Evolutionary conservation across 2,113 vertebrate genomes (phyloP).

Genomic region (Passerina amoena): DNA sequence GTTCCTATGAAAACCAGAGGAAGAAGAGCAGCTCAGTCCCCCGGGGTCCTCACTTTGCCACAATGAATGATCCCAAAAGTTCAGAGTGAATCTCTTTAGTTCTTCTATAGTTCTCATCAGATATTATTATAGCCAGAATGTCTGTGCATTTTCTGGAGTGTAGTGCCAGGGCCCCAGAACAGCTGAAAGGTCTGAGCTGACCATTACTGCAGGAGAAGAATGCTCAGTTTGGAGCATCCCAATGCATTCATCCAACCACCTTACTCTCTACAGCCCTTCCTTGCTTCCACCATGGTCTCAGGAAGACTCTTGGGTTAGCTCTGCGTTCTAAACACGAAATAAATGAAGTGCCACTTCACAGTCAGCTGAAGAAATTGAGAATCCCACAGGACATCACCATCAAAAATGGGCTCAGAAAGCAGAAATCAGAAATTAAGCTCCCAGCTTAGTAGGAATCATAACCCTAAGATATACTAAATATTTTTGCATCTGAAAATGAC

Average conservation of each 20-base stretch:
- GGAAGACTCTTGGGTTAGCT: fast-evolving
- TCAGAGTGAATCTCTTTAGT: neutral
- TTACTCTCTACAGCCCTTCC: neutral
- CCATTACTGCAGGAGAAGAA: neutral
- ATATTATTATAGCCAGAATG: neutral
- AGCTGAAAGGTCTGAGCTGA: neutral
- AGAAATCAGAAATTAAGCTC: neutral
- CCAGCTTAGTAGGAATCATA: neutral
- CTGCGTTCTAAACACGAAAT: neutral
- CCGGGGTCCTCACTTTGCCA: neutral
- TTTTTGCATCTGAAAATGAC: neutral
- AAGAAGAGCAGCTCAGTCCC: neutral
- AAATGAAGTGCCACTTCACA: neutral
- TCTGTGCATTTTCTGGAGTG: neutral
- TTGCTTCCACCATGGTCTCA: neutral
- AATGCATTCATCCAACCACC: no score
- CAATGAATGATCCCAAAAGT: neutral
- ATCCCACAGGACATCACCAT: neutral
- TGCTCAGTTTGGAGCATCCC: neutral
- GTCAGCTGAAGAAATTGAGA: neutral
- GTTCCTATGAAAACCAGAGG: fast-evolving
- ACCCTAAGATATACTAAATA: neutral
- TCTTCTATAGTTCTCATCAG: neutral
- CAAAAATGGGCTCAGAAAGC: neutral
- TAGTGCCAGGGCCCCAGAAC: neutral